A percentile compares a stretch with the other conserved stretches of the same genome.
These are phyloP conservation scores for Ommatoiulus sabulosus DNA, from an alignment of 2,888 invertebrate genomes.

Conservation along the genomic window DNA sequence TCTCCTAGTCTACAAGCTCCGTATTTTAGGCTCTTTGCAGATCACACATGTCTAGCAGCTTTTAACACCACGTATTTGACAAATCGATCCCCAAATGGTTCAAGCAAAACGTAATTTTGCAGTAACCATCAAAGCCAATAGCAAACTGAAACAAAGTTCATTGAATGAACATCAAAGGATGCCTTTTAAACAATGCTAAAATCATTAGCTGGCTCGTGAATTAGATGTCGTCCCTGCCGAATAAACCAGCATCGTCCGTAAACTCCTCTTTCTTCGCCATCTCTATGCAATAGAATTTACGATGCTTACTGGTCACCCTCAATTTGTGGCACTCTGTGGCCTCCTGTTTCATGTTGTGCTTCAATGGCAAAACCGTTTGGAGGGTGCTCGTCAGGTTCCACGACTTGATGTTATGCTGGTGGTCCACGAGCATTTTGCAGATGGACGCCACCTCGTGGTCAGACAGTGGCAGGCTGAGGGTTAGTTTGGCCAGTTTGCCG, in stretches of 20 bases:
- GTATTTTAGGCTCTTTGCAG: too few species aligned
- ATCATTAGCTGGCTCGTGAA: neutral
- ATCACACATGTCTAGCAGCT: too few species aligned
- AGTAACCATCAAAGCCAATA: too few species aligned
- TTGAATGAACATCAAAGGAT: too few species aligned
- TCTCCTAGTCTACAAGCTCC: too few species aligned
- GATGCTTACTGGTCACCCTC: constrained; percentile 52
- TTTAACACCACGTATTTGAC: too few species aligned
- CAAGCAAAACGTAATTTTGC: too few species aligned
- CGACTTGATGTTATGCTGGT: neutral
- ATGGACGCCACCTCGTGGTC: constrained; percentile 47
- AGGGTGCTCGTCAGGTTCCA: neutral
- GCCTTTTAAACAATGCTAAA: too few species aligned
- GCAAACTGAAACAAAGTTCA: too few species aligned
- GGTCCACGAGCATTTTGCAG: neutral
- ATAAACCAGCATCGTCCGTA: neutral
- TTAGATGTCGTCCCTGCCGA: constrained; percentile 5
- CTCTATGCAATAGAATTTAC: constrained; percentile 49
- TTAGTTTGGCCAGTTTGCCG: constrained; percentile 55
- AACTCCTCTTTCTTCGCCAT: constrained; percentile 41
- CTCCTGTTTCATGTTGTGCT: constrained; percentile 45
- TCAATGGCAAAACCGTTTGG: constrained; percentile 42
- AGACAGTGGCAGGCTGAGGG: constrained; percentile 53
- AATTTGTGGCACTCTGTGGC: constrained; percentile 47
- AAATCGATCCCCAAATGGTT: too few species aligned